phyloP scores from a whole-genome alignment of 2,113 vertebrate genomes.

The Scomber colias region DNA sequence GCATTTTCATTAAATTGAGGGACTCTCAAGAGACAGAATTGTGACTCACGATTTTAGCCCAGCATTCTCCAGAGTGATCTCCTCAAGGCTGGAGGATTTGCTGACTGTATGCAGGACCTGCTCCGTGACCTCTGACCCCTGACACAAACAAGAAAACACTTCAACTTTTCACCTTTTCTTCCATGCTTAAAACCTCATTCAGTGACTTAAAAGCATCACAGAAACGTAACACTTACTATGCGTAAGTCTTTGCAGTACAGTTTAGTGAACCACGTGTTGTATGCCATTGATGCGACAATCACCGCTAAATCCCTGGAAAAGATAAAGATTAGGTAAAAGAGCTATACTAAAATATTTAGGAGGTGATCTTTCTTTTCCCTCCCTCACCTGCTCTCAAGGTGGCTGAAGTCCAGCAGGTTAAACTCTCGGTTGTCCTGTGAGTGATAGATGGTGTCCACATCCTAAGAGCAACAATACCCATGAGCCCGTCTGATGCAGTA shows the following conservation, averaged over 20 bases:
- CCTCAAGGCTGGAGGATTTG: conserved; percentile 90
- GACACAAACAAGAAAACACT: not conserved
- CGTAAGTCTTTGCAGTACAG: conserved; percentile 90
- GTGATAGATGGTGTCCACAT: conserved; percentile 93
- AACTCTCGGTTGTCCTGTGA: conserved; percentile 92
- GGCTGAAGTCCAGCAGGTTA: conserved; percentile 92
- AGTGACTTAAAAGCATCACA: not conserved
- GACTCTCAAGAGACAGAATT: not conserved
- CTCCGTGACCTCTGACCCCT: conserved; percentile 92
- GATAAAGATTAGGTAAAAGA: not conserved
- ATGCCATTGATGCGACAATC: conserved; percentile 90
- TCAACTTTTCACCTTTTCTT: not conserved
- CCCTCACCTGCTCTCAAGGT: conserved; percentile 90
- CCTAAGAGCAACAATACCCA: conserved; percentile 78
- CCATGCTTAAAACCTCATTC: not conserved
- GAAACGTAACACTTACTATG: conserved; percentile 76
- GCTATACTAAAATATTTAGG: not conserved
- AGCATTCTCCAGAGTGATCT: conserved; percentile 90
- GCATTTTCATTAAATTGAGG: not conserved
- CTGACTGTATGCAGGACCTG: conserved; percentile 91
- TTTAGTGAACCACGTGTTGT: conserved; percentile 92
- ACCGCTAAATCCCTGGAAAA: conserved; percentile 88
- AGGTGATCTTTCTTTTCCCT: not conserved
- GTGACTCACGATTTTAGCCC: conserved; percentile 87
- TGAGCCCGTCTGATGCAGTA: conserved; percentile 48